phyloP scores from a whole-genome alignment of 2,113 vertebrate genomes.

The Spilogale gracilis region DNA sequence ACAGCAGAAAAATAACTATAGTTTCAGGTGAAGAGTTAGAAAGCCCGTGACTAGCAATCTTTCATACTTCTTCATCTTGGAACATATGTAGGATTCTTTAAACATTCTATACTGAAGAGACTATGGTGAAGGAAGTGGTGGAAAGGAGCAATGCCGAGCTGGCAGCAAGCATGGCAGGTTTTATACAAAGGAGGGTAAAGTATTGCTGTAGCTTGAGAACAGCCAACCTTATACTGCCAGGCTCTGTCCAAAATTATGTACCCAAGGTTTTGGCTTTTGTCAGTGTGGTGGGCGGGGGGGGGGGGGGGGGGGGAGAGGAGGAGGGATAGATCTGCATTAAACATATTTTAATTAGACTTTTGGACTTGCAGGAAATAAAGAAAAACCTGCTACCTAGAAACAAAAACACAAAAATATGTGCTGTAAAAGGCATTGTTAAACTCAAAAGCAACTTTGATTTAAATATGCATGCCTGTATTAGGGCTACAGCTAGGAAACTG shows the following conservation, averaged over 20 bases:
- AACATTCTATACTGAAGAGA: not conserved
- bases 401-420: not conserved
- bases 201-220: not conserved
- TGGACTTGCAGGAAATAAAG: not conserved
- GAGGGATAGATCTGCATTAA: not conserved
- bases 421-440: conserved; percentile 26
- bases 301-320: too few species aligned
- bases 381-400: not conserved
- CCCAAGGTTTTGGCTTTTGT: not conserved
- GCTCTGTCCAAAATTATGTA: not conserved
- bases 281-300: not conserved
- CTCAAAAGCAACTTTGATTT: conserved; percentile 8
- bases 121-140: not conserved
- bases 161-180: not conserved
- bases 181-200: not conserved
- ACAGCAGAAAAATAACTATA: not conserved
- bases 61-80: not conserved
- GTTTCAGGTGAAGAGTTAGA: not conserved
- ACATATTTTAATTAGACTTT: not conserved
- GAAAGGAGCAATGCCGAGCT: not conserved
- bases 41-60: fast-evolving
- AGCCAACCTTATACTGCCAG: not conserved
- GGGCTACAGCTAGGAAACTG: not conserved
- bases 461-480: not conserved
- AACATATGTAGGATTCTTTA: not conserved